Percentiles rank a stretch among this genome's conserved stretches.
Conservation (phyloP, 2,113 vertebrate species). For the Austrofundulus limnaeus region DNA sequence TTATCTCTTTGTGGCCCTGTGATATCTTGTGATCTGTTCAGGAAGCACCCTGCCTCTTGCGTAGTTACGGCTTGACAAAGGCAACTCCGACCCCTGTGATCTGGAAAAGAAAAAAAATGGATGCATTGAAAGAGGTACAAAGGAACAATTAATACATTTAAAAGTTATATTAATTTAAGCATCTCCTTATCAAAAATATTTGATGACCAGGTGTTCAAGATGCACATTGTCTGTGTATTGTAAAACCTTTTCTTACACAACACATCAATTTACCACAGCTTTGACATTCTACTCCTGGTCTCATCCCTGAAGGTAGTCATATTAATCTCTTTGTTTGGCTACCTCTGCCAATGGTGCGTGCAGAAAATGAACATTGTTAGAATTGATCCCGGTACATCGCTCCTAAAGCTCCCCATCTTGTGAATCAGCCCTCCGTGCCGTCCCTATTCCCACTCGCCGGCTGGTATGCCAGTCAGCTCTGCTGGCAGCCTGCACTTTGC, state of each 20-base stretch:
- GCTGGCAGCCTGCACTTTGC: conserved; percentile 42
- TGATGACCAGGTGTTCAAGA: neutral
- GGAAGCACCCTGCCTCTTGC: too few species aligned
- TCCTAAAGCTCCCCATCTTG: conserved; percentile 41
- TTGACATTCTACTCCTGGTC: neutral
- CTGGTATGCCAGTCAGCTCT: conserved; percentile 29
- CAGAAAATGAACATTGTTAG: conserved; percentile 60
- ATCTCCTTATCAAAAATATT: neutral
- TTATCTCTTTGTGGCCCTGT: too few species aligned
- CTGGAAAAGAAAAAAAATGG: too few species aligned
- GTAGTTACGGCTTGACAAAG: too few species aligned
- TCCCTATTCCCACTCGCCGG: conserved; percentile 15
- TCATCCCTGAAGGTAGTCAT: conserved; percentile 11
- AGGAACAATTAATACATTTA: too few species aligned
- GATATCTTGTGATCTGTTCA: too few species aligned
- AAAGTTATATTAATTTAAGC: too few species aligned
- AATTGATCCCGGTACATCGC: conserved; percentile 46
- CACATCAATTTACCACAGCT: conserved; percentile 25
- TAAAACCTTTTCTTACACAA: conserved; percentile 8
- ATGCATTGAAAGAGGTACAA: too few species aligned
- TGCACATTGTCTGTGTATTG: neutral
- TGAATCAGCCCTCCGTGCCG: conserved; percentile 39
- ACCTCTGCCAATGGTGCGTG: conserved; percentile 15
- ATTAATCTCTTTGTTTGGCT: conserved; percentile 41
- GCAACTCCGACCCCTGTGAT: too few species aligned